phyloP scores from a whole-genome alignment of 2,113 vertebrate species.

The Sceloporus undulatus region DNA sequence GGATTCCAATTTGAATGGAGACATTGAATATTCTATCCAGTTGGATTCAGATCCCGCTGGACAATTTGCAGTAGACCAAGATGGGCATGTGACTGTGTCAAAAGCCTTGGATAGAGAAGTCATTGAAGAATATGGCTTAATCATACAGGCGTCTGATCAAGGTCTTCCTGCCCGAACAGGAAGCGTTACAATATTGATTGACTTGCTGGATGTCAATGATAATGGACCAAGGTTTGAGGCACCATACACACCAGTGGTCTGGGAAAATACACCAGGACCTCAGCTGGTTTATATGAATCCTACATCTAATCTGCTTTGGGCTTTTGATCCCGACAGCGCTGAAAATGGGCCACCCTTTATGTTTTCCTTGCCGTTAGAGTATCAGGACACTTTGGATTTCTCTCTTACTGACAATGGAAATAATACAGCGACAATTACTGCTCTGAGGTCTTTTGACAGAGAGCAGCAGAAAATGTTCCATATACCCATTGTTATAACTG shows the following conservation, averaged over 20 bases:
- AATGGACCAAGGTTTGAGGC: slow-evolving; percentile 89
- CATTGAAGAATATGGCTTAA: slow-evolving; percentile 77
- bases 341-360: slow-evolving; percentile 87
- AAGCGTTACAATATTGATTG: slow-evolving; percentile 82
- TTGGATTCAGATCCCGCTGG: slow-evolving; percentile 82
- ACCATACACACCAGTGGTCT: slow-evolving; percentile 83
- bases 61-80: slow-evolving; percentile 83
- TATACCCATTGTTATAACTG: slow-evolving; percentile 86
- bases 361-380: slow-evolving; percentile 80
- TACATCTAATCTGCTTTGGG: slow-evolving; percentile 83
- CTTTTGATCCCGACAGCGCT: slow-evolving; percentile 80
- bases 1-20: slow-evolving; percentile 86
- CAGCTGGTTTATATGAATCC: slow-evolving; percentile 84
- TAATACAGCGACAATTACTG: slow-evolving; percentile 85
- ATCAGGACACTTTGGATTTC: slow-evolving; percentile 83
- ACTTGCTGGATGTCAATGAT: slow-evolving; percentile 88
- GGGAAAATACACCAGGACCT: slow-evolving; percentile 84
- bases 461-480: slow-evolving; percentile 87
- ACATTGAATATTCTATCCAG: slow-evolving; percentile 84
- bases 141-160: slow-evolving; percentile 85
- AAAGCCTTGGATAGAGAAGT: slow-evolving; percentile 83
- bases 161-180: slow-evolving; percentile 82
- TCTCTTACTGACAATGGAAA: slow-evolving; percentile 88
- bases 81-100: slow-evolving; percentile 81
- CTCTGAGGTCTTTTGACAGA: slow-evolving; percentile 87